phyloP scores from a whole-genome alignment of 2,113 vertebrate genomes.

The Cyprinodon tularosa region DNA sequence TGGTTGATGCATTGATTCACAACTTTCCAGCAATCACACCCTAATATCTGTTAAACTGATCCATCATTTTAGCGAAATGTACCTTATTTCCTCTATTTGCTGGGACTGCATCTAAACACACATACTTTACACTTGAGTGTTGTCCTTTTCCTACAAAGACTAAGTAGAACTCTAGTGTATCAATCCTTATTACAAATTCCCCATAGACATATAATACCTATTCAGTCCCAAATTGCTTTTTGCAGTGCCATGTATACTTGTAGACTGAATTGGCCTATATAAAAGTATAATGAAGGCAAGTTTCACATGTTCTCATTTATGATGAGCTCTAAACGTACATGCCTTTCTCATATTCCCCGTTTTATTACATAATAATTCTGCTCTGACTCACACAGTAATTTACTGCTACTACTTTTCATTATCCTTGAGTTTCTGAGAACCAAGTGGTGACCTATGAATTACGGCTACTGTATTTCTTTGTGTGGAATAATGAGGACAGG shows the following conservation, averaged over 20 bases:
- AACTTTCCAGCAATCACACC: too few relatives aligned
- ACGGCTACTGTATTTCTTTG: background rate
- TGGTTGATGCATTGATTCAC: too few relatives aligned
- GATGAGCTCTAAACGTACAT: background rate
- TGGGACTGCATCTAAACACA: background rate
- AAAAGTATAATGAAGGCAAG: background rate
- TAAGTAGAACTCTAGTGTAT: background rate
- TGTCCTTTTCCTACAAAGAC: background rate
- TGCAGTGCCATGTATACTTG: background rate
- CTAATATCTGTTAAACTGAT: too few relatives aligned
- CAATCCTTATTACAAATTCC: background rate
- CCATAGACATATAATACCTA: background rate
- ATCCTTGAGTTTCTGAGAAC: background rate
- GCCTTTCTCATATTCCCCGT: background rate
- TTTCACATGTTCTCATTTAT: background rate
- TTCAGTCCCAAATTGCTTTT: background rate
- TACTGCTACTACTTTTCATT: background rate
- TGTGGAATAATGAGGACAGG: constrained; percentile 32
- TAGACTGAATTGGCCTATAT: background rate
- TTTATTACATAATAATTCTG: background rate
- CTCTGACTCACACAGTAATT: background rate
- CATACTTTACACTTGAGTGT: too few relatives aligned
- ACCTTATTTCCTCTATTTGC: background rate
- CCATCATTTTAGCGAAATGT: too few relatives aligned
- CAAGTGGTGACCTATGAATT: constrained; percentile 1